These are phyloP conservation scores for Oncorhynchus keta DNA, from an alignment of 2,113 vertebrate species.

Conservation along the genomic window DNA sequence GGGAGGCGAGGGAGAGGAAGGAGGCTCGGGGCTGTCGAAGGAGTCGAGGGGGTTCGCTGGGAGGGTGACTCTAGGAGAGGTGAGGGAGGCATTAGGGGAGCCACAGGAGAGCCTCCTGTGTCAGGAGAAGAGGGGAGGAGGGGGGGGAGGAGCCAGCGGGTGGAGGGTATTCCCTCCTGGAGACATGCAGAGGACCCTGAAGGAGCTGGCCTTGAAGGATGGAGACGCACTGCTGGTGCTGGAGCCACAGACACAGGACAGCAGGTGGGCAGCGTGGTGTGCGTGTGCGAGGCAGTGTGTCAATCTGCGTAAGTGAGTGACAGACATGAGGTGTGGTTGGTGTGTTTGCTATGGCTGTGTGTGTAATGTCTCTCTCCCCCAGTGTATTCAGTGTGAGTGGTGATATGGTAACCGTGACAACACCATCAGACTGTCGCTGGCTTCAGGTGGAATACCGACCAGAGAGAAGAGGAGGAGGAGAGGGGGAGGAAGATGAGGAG, in stretches of 20 bases:
- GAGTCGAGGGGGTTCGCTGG: slow-evolving; percentile 65
- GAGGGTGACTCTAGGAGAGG: slow-evolving; percentile 59
- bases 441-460: slow-evolving; percentile 84
- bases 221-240: slow-evolving; percentile 83
- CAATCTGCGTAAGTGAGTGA: neutral
- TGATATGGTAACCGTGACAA: slow-evolving; percentile 74
- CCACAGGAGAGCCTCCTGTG: slow-evolving; percentile 70
- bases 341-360: neutral
- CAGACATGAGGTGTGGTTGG: neutral
- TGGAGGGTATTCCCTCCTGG: slow-evolving; percentile 80
- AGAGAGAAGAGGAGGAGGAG: slow-evolving; percentile 25
- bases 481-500: slow-evolving; percentile 52
- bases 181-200: slow-evolving; percentile 81
- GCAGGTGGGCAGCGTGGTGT: slow-evolving; percentile 71
- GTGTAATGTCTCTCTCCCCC: neutral
- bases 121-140: slow-evolving; percentile 60
- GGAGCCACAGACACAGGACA: slow-evolving; percentile 72
- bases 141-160: slow-evolving; percentile 69
- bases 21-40: slow-evolving; percentile 57
- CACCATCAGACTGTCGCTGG: slow-evolving; percentile 82
- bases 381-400: slow-evolving; percentile 71
- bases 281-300: neutral
- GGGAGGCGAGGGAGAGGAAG: slow-evolving; percentile 32
- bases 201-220: slow-evolving; percentile 78
- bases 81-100: slow-evolving; percentile 66